These are phyloP conservation scores for Megastigmus dorsalis DNA, from an alignment of 2,888 invertebrate genomes.

Conservation along the genomic window DNA sequence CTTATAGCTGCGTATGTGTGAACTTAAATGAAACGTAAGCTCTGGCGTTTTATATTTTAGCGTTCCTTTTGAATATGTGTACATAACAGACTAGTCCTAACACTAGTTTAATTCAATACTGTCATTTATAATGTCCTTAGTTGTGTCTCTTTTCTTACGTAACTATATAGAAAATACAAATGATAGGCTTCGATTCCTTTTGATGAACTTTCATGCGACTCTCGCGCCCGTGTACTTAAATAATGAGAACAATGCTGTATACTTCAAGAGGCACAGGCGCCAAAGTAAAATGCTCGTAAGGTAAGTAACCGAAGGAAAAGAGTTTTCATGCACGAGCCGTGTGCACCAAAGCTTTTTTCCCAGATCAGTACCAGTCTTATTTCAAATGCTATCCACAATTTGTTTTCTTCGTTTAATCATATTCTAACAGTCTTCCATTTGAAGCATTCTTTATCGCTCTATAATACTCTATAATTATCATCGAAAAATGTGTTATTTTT, in stretches of 20 bases:
- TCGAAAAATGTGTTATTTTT: slow-evolving; percentile 23
- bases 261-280: slow-evolving; percentile 1
- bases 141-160: slow-evolving; percentile 4
- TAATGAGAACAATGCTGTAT: not conserved
- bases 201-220: slow-evolving; percentile 1
- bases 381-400: not conserved
- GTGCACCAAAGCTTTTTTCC: slow-evolving; percentile 26
- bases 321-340: slow-evolving; percentile 2
- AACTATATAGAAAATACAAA: slow-evolving; percentile 7
- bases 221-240: not conserved
- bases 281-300: slow-evolving; percentile 19
- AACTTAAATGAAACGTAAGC: not conserved
- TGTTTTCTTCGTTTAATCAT: slow-evolving; percentile 19
- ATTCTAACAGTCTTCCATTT: slow-evolving; percentile 42
- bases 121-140: slow-evolving; percentile 43
- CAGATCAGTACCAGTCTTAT: not conserved
- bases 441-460: slow-evolving; percentile 30
- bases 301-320: not conserved
- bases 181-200: not conserved
- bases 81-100: slow-evolving; percentile 62
- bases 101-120: slow-evolving; percentile 63
- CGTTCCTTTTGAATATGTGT: not conserved
- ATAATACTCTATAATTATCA: not conserved
- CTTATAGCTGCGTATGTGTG: not conserved
- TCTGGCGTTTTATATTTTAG: no score